These are phyloP conservation scores for Muntiacus muntjak DNA, from an alignment of 2,113 vertebrate genomes.

Conservation along the genomic window DNA sequence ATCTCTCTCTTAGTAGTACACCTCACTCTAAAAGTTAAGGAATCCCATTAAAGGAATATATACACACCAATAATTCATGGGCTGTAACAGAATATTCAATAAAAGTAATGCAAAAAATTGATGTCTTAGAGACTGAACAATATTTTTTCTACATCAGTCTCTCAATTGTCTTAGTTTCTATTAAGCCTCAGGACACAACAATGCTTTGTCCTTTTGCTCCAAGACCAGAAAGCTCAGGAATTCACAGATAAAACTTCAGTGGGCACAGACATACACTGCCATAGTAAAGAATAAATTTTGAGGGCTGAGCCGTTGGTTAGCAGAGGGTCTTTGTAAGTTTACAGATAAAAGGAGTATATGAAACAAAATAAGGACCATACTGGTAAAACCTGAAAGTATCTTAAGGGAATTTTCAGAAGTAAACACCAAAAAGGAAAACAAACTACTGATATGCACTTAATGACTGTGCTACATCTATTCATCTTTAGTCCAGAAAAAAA, in stretches of 20 bases:
- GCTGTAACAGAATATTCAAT: neutral
- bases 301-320: neutral
- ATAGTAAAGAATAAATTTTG: neutral
- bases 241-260: neutral
- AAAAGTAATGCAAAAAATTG: neutral
- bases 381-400: neutral
- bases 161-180: neutral
- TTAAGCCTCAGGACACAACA: neutral
- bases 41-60: neutral
- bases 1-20: neutral
- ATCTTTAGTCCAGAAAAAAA: neutral
- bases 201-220: neutral
- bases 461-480: neutral
- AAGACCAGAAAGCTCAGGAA: neutral
- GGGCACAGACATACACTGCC: neutral
- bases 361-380: neutral
- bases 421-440: neutral
- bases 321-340: neutral
- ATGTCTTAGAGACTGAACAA: neutral
- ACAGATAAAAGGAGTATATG: accelerated
- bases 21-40: neutral
- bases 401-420: neutral
- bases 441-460: neutral
- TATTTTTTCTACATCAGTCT: neutral
- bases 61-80: neutral